Percentiles rank a stretch among this genome's conserved stretches.
These are phyloP conservation scores for Diarsia dahlii DNA, from an alignment of 2,888 invertebrate genomes.

Conservation along the genomic window DNA sequence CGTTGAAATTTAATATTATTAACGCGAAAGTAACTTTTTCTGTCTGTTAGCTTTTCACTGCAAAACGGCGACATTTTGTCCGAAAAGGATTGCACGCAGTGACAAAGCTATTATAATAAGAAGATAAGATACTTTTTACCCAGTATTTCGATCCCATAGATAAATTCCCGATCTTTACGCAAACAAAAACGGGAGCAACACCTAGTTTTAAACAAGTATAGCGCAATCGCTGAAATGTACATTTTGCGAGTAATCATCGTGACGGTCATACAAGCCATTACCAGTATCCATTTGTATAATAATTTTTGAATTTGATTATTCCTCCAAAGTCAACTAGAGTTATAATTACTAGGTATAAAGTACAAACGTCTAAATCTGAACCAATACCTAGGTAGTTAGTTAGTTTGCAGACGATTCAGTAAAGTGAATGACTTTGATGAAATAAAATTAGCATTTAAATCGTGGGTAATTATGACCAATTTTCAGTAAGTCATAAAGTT, in stretches of 20 bases:
- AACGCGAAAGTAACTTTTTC: neutral
- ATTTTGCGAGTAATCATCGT: neutral
- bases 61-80: neutral
- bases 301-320: constrained; percentile 10
- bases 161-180: too few relatives aligned
- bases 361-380: constrained; percentile 10
- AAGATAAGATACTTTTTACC: too few relatives aligned
- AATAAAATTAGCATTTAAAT: constrained; percentile 53
- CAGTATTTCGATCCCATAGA: too few relatives aligned
- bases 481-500: constrained; percentile 45
- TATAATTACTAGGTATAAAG: constrained; percentile 32
- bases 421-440: constrained; percentile 45
- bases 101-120: neutral
- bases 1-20: neutral
- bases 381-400: constrained; percentile 18
- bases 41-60: neutral
- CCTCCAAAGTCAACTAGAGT: neutral
- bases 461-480: constrained; percentile 45
- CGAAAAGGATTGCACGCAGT: neutral
- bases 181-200: neutral
- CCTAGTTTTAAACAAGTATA: constrained; percentile 10
- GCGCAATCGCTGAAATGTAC: neutral
- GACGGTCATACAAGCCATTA: neutral
- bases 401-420: neutral
- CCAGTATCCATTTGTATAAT: neutral